A percentile compares a stretch with the other conserved stretches of the same genome.
Evolutionary conservation across 1,140 invertebrate genomes (phyloP).

Genomic region (Drosophila truncata): DNA sequence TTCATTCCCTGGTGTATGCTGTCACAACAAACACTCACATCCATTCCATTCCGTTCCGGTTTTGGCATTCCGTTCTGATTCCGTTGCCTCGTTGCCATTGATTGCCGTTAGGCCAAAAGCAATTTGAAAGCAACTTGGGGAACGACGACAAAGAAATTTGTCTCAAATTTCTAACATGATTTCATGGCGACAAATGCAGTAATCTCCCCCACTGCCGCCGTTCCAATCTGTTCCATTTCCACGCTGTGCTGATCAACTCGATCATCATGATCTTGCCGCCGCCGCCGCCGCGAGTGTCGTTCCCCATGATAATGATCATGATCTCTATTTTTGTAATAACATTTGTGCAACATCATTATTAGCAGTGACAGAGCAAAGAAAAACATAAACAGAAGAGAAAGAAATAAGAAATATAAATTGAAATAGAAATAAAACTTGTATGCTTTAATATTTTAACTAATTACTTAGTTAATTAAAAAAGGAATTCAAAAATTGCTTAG

Average conservation of each 20-base stretch:
- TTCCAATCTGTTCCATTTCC: constrained; percentile 53
- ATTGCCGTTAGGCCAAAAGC: constrained; percentile 50
- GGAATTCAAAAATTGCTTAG: background rate
- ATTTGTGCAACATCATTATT: constrained; percentile 28
- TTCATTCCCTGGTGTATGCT: constrained; percentile 1
- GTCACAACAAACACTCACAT: background rate
- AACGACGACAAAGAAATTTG: constrained; percentile 55
- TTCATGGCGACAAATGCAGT: constrained; percentile 54
- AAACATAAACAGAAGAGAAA: background rate
- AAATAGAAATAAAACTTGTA: background rate
- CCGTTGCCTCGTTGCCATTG: constrained; percentile 28
- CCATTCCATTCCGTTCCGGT: constrained; percentile 38
- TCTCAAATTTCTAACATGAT: constrained; percentile 62
- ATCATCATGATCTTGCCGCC: constrained; percentile 6
- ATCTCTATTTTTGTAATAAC: constrained; percentile 8
- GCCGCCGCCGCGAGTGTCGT: background rate
- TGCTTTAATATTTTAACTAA: background rate
- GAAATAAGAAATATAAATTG: background rate
- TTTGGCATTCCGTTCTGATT: constrained; percentile 47
- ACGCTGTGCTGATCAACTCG: constrained; percentile 45
- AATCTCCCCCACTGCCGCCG: background rate
- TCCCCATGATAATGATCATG: background rate
- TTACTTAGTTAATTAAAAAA: background rate
- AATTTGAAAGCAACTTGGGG: constrained; percentile 54
- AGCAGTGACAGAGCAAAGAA: background rate